Evolutionary conservation across 1,140 invertebrate species (phyloP).

Genomic region (Mercenaria mercenaria): DNA sequence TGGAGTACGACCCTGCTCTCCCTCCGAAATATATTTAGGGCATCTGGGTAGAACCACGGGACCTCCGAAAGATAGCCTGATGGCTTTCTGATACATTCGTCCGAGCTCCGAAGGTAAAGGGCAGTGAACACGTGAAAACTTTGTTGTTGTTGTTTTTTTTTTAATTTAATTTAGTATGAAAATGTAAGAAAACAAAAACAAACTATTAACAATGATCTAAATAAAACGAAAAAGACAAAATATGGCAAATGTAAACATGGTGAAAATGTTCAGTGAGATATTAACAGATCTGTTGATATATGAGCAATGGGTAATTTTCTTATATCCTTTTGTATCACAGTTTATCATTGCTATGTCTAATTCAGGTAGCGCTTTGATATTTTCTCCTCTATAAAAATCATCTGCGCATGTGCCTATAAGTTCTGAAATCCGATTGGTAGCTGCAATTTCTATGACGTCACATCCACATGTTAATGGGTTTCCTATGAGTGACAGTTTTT

Average conservation of each 20-base stretch:
- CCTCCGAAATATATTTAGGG: too few species aligned
- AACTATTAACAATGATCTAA: background rate
- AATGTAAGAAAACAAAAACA: background rate
- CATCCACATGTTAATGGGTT: conserved; percentile 60
- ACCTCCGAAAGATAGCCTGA: too few species aligned
- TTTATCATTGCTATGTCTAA: conserved; percentile 17
- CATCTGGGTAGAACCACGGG: too few species aligned
- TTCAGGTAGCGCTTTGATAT: background rate
- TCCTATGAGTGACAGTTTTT: conserved; percentile 44
- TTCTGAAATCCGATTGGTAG: conserved; percentile 40
- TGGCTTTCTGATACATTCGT: too few species aligned
- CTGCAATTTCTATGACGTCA: conserved; percentile 50
- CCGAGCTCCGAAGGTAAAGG: too few species aligned
- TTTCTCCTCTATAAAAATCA: conserved; percentile 28
- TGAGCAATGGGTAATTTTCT: conserved; percentile 39
- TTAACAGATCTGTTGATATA: background rate
- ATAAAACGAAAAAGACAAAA: background rate
- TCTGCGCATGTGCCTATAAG: conserved; percentile 33
- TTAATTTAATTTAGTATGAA: background rate
- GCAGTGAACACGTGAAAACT: too few species aligned
- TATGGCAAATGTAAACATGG: background rate
- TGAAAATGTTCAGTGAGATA: background rate
- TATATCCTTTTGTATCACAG: conserved; percentile 38
- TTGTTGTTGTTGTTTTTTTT: too few species aligned
- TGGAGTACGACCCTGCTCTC: too few species aligned